Base-by-base conservation (phyloP, 2,113 vertebrate genomes). In the Leptosomus discolor region DNA sequence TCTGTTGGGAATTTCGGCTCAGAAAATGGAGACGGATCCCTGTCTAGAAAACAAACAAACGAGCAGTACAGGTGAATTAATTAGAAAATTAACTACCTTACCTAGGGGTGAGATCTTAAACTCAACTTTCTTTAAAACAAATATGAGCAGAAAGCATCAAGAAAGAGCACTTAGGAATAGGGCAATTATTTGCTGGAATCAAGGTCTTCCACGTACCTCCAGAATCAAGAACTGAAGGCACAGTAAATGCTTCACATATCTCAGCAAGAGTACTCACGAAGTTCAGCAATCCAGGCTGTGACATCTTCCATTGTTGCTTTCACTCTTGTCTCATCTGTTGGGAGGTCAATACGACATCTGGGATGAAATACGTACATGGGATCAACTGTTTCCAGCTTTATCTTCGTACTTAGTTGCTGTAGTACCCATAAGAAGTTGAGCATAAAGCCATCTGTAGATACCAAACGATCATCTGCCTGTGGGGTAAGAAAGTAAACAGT, bases 371-470 rank as follows among this genome's bases (percentile, higher is more conserved):
- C 99, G 91, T 99, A 99, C 67, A 99, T 99, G 45, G 99, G 99
- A 86, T 99, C 99, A n/a, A 99, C 99, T 0, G 99, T 99, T 97
- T 99, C 99, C 87, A 99, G 98, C 97, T 99, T 99, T 85, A 99
- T 99, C 98, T 99, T 99, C 85, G 98, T 99, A 95, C 99, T 99
- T 57, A 99, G 98, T 77, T 99, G 99, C 98, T 99, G 99, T 51
- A 99, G 98, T 71, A 99, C 99, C 99, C 99, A 99, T 64, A 99
- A 97, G 97, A 99, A 99, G 97, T 99, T 99, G 90, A 99, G 98
- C 99, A 99, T 99, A 94, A 99, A 99, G 89, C 99, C 99, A 8
- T 99, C 99, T 30, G 99, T 99, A 8, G 99, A 99, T 65, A 99
- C 99, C 97, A 99, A 97, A 60, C 99, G 99, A 94, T 99, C 99